Percentiles rank a stretch among this genome's conserved stretches.
phyloP scores from a whole-genome alignment of 2,113 vertebrate genomes.

The Chloroceryle aenea region DNA sequence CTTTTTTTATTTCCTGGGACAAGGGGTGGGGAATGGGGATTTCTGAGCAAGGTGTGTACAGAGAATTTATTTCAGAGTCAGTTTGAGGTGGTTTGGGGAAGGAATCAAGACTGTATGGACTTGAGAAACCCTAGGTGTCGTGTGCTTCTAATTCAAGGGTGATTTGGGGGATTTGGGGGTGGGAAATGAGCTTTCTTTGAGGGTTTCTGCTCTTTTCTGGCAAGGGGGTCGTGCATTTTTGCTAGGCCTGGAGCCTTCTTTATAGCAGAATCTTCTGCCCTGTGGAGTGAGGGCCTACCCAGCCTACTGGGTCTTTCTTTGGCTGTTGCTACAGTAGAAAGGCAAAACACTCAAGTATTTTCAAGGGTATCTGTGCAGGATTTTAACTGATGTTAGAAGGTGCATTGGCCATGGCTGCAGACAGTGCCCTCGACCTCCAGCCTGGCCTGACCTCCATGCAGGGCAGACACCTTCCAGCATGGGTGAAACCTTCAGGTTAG shows the following conservation, averaged over 20 bases:
- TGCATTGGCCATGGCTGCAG: not conserved
- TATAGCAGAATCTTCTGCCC: not conserved
- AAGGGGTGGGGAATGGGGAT: no score
- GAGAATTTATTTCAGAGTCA: not conserved
- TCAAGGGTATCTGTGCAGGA: not conserved
- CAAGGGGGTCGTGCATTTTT: not conserved
- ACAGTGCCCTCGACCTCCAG: not conserved
- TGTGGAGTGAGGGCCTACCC: not conserved
- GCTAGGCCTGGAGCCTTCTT: not conserved
- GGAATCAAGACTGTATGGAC: not conserved
- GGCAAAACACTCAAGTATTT: not conserved
- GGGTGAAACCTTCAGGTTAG: not conserved
- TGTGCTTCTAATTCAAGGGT: not conserved
- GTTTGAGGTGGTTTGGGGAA: not conserved
- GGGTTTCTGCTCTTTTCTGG: not conserved
- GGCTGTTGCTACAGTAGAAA: not conserved
- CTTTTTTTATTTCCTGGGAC: not conserved
- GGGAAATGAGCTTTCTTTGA: not conserved
- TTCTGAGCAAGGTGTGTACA: not conserved
- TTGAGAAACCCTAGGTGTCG: not conserved
- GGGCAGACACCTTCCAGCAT: not conserved
- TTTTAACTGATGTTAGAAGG: not conserved
- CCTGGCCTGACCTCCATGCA: not conserved
- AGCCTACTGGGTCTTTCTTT: not conserved
- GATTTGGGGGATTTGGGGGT: not conserved